These are phyloP conservation scores for Halichoeres trimaculatus DNA, from an alignment of 2,113 vertebrate species.

Conservation along the genomic window DNA sequence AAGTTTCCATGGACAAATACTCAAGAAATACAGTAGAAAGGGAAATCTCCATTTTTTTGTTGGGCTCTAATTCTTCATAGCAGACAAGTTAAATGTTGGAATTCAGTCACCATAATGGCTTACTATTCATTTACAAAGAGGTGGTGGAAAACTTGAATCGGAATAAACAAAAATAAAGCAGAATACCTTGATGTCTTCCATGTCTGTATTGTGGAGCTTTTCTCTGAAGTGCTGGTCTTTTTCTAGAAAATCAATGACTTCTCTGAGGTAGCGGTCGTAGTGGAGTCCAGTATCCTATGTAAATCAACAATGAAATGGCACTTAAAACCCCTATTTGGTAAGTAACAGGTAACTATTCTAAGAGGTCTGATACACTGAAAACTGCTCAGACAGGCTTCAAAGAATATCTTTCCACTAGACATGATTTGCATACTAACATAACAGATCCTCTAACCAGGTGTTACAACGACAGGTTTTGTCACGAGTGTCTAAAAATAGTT, in stretches of 20 bases:
- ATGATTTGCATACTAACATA: background rate
- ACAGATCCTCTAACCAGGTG: constrained; percentile 3
- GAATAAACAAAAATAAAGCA: background rate
- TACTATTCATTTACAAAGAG: background rate
- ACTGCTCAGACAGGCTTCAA: background rate
- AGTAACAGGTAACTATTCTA: background rate
- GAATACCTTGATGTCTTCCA: constrained; percentile 98
- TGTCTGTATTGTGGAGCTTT: constrained; percentile 96
- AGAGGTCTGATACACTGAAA: background rate
- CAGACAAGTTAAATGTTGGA: background rate
- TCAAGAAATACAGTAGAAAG: no score
- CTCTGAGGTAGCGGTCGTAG: constrained; percentile 97
- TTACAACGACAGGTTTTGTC: background rate
- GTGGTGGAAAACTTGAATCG: background rate
- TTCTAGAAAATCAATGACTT: constrained; percentile 98
- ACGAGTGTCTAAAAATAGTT: background rate
- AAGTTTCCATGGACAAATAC: background rate
- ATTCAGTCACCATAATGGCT: background rate
- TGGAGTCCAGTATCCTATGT: constrained; percentile 96
- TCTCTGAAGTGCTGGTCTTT: constrained; percentile 98
- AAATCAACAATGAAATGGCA: constrained; percentile 28
- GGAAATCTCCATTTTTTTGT: no score
- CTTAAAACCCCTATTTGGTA: background rate
- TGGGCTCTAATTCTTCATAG: background rate
- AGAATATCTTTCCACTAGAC: background rate